Evolutionary conservation across 2,888 invertebrate species (phyloP).

Genomic region (Hemistola chrysoprasaria): DNA sequence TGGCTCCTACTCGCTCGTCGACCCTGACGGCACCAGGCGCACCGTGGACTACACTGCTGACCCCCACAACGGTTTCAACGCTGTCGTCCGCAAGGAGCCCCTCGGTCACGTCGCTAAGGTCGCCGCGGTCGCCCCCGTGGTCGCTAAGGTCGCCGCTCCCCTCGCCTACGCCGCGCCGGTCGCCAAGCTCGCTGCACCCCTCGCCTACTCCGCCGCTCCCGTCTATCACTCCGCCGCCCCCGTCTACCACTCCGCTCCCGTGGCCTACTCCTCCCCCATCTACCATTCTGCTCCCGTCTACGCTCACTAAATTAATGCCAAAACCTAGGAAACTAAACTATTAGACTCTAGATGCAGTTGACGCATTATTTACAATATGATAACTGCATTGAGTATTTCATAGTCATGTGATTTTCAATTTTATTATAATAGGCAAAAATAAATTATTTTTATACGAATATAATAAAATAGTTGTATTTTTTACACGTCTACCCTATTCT

Average conservation of each 20-base stretch:
- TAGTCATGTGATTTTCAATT: constrained; percentile 14
- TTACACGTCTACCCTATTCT: background rate
- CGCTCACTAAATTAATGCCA: constrained; percentile 65
- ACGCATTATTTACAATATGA: constrained; percentile 41
- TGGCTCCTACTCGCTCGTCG: constrained; percentile 79
- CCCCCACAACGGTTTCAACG: constrained; percentile 78
- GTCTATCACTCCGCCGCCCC: constrained; percentile 39
- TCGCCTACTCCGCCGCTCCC: constrained; percentile 33
- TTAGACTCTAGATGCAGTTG: constrained; percentile 34
- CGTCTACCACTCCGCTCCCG: constrained; percentile 59
- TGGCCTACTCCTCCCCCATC: constrained; percentile 47
- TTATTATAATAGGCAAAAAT: constrained; percentile 47
- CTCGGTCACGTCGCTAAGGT: constrained; percentile 47
- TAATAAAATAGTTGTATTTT: constrained; percentile 11
- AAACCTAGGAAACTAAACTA: constrained; percentile 43
- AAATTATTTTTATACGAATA: constrained; percentile 46
- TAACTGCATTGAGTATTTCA: constrained; percentile 30
- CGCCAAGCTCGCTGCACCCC: constrained; percentile 33
- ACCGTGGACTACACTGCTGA: constrained; percentile 79
- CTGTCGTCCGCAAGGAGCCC: constrained; percentile 76
- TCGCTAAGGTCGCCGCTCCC: constrained; percentile 46
- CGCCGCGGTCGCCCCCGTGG: constrained; percentile 40
- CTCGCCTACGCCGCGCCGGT: constrained; percentile 44
- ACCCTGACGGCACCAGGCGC: constrained; percentile 80
- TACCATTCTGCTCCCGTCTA: constrained; percentile 52